These are phyloP conservation scores for Cyclophora albipunctata DNA, from an alignment of 2,888 invertebrate genomes.

Conservation along the genomic window DNA sequence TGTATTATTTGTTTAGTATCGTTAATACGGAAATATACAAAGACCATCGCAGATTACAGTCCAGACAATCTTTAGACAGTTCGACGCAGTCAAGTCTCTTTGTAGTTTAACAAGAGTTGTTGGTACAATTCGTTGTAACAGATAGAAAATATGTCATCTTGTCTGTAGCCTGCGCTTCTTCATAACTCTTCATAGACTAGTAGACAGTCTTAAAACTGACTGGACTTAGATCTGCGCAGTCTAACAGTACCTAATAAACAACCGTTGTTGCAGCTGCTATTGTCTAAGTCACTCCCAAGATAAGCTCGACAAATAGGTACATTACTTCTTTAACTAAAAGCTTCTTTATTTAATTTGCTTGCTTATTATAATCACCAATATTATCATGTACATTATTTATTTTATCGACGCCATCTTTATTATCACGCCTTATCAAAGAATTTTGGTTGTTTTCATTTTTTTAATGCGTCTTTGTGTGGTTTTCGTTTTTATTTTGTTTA, in stretches of 20 bases:
- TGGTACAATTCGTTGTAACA: too few species aligned
- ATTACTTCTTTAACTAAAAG: slow-evolving; percentile 45
- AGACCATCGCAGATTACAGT: too few species aligned
- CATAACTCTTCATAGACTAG: background rate
- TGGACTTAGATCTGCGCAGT: too few species aligned
- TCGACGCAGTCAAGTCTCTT: too few species aligned
- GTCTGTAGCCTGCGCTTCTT: background rate
- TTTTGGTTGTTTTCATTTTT: slow-evolving; percentile 9
- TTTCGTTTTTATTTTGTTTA: slow-evolving; percentile 4
- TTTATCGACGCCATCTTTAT: background rate
- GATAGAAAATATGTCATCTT: too few species aligned
- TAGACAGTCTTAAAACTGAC: slow-evolving; percentile 1
- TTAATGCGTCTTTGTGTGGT: slow-evolving; percentile 7
- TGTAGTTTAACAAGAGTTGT: too few species aligned
- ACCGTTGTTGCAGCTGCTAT: slow-evolving; percentile 72
- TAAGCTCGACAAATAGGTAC: slow-evolving; percentile 70
- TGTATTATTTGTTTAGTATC: too few species aligned
- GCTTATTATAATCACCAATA: slow-evolving; percentile 13
- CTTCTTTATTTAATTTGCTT: slow-evolving; percentile 49
- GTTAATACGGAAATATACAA: too few species aligned
- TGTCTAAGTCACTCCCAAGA: slow-evolving; percentile 73
- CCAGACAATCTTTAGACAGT: too few species aligned
- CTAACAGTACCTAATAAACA: slow-evolving; percentile 41
- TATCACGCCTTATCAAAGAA: background rate
- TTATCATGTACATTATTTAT: slow-evolving; percentile 8